Conservation (phyloP, 2,113 vertebrate genomes). For the Physeter macrocephalus region DNA sequence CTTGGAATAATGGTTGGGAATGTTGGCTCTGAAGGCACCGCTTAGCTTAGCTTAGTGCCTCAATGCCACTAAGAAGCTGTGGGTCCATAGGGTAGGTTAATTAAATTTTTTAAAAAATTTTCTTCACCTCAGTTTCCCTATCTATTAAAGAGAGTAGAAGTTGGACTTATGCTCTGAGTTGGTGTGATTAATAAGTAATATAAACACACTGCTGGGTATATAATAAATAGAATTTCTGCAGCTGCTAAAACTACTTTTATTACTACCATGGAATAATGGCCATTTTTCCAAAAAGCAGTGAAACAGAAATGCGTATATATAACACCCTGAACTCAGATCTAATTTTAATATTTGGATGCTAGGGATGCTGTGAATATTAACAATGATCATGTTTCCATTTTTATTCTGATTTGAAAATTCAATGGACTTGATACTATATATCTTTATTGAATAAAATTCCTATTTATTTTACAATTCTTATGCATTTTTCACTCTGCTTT, state of each 20-base stretch:
- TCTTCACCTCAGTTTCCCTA: background rate
- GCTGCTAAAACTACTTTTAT: background rate
- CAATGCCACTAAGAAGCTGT: background rate
- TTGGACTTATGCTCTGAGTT: background rate
- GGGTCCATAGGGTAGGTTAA: background rate
- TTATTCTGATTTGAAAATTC: background rate
- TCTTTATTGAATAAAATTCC: background rate
- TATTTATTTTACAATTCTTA: background rate
- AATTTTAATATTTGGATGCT: background rate
- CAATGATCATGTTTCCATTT: background rate
- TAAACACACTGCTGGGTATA: background rate
- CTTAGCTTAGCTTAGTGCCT: background rate
- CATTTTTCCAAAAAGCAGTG: background rate
- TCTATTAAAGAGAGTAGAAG: constrained; percentile 1
- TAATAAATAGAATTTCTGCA: background rate
- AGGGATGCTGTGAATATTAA: background rate
- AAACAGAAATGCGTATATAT: background rate
- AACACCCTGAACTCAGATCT: background rate
- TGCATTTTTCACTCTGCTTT: background rate
- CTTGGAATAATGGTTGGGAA: background rate
- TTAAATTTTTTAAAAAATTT: too few species aligned
- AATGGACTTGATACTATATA: background rate
- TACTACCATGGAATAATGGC: background rate
- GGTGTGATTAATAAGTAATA: constrained; percentile 9
- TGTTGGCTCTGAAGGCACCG: constrained; percentile 5